Evolutionary conservation across 2,113 vertebrate species (phyloP).

Genomic region (Amia ocellicauda): DNA sequence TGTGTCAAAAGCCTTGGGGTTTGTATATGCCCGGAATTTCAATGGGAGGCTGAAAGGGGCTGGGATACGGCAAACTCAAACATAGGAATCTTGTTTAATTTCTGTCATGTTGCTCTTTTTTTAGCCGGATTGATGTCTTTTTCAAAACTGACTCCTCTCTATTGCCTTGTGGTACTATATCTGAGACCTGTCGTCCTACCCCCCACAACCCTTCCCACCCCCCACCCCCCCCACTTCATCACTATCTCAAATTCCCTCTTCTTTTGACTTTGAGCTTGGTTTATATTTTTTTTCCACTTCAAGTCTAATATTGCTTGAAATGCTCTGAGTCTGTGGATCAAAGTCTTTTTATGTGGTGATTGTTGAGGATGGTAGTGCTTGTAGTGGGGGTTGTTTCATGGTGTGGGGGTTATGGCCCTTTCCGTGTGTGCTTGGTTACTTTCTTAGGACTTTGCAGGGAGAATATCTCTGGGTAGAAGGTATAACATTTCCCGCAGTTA

Average conservation of each 20-base stretch:
- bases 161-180: slow-evolving; percentile 58
- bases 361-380: neutral
- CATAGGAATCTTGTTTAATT: slow-evolving; percentile 83
- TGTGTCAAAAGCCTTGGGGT: slow-evolving; percentile 86
- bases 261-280: slow-evolving; percentile 33
- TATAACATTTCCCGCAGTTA: slow-evolving; percentile 77
- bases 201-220: slow-evolving; percentile 49
- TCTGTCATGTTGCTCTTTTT: slow-evolving; percentile 78
- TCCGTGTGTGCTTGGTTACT: too few species aligned
- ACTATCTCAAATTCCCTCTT: slow-evolving; percentile 9
- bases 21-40: slow-evolving; percentile 86
- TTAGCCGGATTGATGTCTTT: slow-evolving; percentile 73
- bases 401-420: slow-evolving; percentile 39
- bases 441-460: slow-evolving; percentile 60
- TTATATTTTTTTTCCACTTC: neutral
- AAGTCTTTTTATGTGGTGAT: slow-evolving; percentile 33
- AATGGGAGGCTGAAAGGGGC: slow-evolving; percentile 74
- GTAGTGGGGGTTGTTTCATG: slow-evolving; percentile 13
- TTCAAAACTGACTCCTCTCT: slow-evolving; percentile 70
- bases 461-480: slow-evolving; percentile 73
- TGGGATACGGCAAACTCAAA: slow-evolving; percentile 75
- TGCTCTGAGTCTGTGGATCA: slow-evolving; percentile 58
- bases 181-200: slow-evolving; percentile 37
- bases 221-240: neutral
- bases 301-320: slow-evolving; percentile 63